phyloP scores from a whole-genome alignment of 2,888 invertebrate genomes.

The Meiosimyza decipiens region DNA sequence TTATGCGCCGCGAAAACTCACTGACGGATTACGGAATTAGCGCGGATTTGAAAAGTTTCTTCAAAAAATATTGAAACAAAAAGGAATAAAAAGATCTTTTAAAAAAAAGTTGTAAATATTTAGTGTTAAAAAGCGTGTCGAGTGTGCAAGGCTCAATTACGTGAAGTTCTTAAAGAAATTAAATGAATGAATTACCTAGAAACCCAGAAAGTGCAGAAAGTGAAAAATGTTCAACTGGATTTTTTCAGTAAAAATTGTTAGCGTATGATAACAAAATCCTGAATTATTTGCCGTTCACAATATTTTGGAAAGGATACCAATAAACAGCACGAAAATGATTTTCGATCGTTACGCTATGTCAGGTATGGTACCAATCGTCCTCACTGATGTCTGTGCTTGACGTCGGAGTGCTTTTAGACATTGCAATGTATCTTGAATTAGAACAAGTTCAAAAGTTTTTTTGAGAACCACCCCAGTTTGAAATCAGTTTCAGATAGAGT shows the following conservation, averaged over 20 bases:
- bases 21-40: slow-evolving; percentile 1
- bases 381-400: no score
- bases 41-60: neutral
- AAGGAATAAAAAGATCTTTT: neutral
- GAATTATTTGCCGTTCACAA: neutral
- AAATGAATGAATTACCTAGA: neutral
- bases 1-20: neutral
- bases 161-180: neutral
- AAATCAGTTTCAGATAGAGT: no score
- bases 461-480: no score
- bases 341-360: slow-evolving; percentile 65
- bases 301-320: no score
- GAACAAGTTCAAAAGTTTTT: no score
- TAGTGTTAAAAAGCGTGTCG: neutral
- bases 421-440: no score
- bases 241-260: neutral
- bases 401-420: no score
- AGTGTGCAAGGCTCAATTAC: neutral
- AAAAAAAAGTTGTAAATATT: neutral
- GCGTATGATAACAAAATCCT: neutral
- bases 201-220: slow-evolving; percentile 3
- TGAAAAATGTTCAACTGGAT: neutral
- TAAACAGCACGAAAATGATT: slow-evolving; percentile 53
- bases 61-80: neutral
- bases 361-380: slow-evolving; percentile 52